Conservation (phyloP, 2,113 vertebrate genomes). For the Oxyruncus cristatus region DNA sequence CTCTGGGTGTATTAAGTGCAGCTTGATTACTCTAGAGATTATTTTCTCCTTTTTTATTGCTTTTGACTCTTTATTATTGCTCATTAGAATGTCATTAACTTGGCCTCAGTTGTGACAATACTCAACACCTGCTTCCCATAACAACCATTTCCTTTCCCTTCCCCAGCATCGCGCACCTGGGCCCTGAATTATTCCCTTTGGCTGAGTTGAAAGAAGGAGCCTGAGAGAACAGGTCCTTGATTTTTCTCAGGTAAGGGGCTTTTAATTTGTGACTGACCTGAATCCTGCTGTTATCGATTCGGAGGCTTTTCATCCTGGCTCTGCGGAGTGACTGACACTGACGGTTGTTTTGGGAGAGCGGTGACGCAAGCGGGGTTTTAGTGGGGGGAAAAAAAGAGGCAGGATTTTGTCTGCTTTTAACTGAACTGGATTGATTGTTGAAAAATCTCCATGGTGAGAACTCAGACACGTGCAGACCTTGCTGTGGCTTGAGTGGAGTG, state of each 20-base stretch:
- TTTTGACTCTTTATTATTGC: slow-evolving; percentile 20
- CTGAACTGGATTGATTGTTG: background rate
- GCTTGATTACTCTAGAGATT: background rate
- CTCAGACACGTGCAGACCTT: background rate
- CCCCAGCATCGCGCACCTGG: background rate
- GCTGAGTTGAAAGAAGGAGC: background rate
- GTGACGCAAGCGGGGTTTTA: background rate
- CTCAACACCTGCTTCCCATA: background rate
- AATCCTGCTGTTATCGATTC: background rate
- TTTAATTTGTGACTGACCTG: background rate
- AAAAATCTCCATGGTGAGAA: background rate
- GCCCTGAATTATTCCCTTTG: background rate
- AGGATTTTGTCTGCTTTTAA: background rate
- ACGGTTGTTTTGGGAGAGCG: background rate
- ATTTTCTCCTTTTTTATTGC: slow-evolving; percentile 31
- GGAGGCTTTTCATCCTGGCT: background rate
- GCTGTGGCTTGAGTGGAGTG: background rate
- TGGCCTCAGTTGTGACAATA: background rate
- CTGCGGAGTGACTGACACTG: background rate
- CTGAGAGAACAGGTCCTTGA: background rate
- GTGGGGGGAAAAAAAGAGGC: background rate
- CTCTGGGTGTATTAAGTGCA: background rate
- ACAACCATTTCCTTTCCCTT: background rate
- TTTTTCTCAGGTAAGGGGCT: background rate
- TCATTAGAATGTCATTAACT: slow-evolving; percentile 39